phyloP scores from a whole-genome alignment of 2,888 invertebrate species.

The Branchinecta sandiegonensis region DNA sequence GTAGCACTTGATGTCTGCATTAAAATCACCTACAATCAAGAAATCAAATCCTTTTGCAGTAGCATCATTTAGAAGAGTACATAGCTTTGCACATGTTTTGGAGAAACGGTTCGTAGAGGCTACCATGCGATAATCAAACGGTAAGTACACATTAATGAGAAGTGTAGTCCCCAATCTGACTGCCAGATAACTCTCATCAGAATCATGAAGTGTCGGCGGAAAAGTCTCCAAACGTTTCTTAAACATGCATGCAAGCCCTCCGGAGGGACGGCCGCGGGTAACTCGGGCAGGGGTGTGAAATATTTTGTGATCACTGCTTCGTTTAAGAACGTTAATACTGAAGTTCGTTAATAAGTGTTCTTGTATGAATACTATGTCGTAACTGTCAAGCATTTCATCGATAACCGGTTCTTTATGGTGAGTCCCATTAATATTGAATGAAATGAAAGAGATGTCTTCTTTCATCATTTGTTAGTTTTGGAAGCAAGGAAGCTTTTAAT shows the following conservation, averaged over 20 bases:
- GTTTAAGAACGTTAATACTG: background rate
- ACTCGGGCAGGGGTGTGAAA: background rate
- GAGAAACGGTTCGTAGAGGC: background rate
- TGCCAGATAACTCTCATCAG: background rate
- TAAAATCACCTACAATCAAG: slow-evolving; percentile 7
- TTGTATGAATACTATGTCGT: no score
- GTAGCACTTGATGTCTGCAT: slow-evolving; percentile 1
- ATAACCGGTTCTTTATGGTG: no score
- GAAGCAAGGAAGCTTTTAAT: no score
- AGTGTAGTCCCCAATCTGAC: background rate
- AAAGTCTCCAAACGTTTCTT: background rate
- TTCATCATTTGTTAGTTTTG: no score
- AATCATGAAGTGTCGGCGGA: background rate
- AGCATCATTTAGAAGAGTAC: background rate
- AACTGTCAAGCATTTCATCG: no score
- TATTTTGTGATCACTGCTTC: background rate
- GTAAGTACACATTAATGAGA: background rate
- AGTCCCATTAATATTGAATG: no score
- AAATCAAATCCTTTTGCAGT: background rate
- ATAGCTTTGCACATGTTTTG: background rate
- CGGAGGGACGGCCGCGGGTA: background rate
- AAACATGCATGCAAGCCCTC: slow-evolving; percentile 1
- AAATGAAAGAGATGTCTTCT: no score
- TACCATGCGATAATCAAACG: background rate
- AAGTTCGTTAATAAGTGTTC: no score